These are phyloP conservation scores for Acipenser ruthenus DNA, from an alignment of 2,797 vertebrate species.

Conservation along the genomic window DNA sequence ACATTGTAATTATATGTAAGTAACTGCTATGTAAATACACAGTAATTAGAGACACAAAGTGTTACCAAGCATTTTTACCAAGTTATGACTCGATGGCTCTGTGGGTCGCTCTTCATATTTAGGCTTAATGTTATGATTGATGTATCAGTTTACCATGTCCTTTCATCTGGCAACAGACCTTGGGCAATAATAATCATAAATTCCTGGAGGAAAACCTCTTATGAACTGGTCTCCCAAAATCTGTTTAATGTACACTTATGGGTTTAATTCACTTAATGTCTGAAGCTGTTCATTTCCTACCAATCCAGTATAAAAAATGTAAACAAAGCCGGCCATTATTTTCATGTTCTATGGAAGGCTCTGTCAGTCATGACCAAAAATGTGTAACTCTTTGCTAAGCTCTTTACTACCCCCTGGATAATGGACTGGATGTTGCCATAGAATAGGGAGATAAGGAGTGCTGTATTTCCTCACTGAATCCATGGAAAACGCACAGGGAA, in stretches of 20 bases:
- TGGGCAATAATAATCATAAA: constrained; percentile 3
- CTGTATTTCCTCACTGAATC: neutral
- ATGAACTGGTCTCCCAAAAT: constrained; percentile 1
- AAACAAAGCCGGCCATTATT: neutral
- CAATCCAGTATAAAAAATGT: neutral
- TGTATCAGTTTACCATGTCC: neutral
- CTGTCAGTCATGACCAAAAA: neutral
- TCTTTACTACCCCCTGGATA: neutral
- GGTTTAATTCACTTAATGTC: neutral
- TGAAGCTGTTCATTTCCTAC: neutral
- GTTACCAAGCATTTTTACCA: neutral
- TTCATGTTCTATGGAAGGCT: neutral
- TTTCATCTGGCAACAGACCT: neutral
- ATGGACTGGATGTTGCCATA: neutral
- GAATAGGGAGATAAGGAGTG: neutral
- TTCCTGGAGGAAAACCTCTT: neutral
- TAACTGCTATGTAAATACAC: too few relatives aligned
- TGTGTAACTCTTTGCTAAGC: neutral
- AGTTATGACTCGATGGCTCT: neutral
- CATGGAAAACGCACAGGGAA: neutral
- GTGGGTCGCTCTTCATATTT: constrained; percentile 8
- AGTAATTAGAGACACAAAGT: too few relatives aligned
- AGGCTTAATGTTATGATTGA: neutral
- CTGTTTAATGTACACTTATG: neutral
- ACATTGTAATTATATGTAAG: too few relatives aligned